Evolutionary conservation across 2,888 invertebrate genomes (phyloP).

Genomic region (Pseudococcus viburni): DNA sequence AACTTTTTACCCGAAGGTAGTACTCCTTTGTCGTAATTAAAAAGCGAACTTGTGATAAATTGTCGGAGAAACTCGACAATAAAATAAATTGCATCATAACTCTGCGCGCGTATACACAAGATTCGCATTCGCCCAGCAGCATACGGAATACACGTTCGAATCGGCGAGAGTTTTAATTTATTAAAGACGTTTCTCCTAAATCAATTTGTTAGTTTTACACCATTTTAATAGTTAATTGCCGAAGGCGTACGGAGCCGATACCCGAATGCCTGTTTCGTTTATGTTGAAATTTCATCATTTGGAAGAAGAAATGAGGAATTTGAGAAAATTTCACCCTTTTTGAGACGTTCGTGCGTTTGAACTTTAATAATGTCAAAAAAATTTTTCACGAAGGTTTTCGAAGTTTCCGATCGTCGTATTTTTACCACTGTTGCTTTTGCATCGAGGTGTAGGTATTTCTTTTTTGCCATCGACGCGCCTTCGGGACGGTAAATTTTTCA

Average conservation of each 20-base stretch:
- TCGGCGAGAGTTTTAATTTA: conserved; percentile 36
- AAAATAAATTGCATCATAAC: conserved; percentile 49
- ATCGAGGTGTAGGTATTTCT: too few relatives aligned
- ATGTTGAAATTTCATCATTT: background rate
- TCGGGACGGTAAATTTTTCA: background rate
- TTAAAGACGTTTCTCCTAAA: conserved; percentile 51
- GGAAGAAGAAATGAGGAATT: background rate
- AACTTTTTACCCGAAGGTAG: conserved; percentile 51
- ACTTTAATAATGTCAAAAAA: background rate
- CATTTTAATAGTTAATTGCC: conserved; percentile 38
- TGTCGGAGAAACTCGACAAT: conserved; percentile 34
- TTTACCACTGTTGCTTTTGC: too few relatives aligned
- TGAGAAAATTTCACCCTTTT: background rate
- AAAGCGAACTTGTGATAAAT: conserved; percentile 57
- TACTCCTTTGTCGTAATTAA: conserved; percentile 42
- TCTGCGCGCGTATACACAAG: background rate
- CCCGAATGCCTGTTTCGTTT: background rate
- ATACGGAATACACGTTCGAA: background rate
- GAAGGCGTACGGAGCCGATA: background rate
- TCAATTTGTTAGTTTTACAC: conserved; percentile 55
- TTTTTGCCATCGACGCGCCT: background rate
- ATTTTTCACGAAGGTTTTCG: background rate
- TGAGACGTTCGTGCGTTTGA: background rate
- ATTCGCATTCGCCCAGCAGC: background rate
- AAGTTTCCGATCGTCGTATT: too few relatives aligned